phyloP scores from a whole-genome alignment of 2,113 vertebrate genomes.

The Labrus mixtus region DNA sequence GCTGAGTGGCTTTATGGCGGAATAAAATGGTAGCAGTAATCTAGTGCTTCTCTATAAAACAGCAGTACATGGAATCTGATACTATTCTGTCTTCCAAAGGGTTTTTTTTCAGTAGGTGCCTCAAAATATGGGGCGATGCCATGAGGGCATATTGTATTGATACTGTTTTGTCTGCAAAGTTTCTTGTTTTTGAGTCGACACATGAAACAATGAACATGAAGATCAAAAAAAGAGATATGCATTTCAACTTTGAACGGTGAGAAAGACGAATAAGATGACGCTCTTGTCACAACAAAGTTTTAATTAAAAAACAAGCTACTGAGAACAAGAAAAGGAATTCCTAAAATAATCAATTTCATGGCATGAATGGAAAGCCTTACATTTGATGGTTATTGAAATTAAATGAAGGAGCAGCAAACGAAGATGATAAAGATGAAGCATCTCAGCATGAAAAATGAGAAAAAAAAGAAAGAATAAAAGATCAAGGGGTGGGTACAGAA shows the following conservation, averaged over 20 bases:
- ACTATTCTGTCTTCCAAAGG: slow-evolving; percentile 34
- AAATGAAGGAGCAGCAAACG: slow-evolving; percentile 53
- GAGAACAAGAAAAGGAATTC: slow-evolving; percentile 10
- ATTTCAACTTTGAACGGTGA: neutral
- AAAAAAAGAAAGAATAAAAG: slow-evolving; percentile 66
- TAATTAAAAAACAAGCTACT: neutral
- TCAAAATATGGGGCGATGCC: slow-evolving; percentile 14
- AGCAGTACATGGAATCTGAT: slow-evolving; percentile 66
- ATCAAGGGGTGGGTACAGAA: slow-evolving; percentile 58
- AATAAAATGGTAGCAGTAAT: slow-evolving; percentile 75
- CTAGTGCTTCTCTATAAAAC: slow-evolving; percentile 69
- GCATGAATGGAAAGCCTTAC: slow-evolving; percentile 60
- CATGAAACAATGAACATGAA: neutral
- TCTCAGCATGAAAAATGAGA: slow-evolving; percentile 64
- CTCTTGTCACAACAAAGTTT: neutral
- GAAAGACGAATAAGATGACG: neutral
- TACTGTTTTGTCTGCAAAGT: slow-evolving; percentile 23
- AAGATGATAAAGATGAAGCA: slow-evolving; percentile 54
- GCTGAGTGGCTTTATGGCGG: slow-evolving; percentile 71
- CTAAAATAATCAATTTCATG: slow-evolving; percentile 13
- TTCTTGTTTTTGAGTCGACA: neutral
- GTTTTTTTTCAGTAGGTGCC: slow-evolving; percentile 33
- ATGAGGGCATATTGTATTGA: slow-evolving; percentile 8
- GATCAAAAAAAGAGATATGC: neutral
- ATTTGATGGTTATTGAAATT: slow-evolving; percentile 57